Base-by-base conservation (phyloP, 1,140 invertebrate species). In the Aradophagus sp. region DNA sequence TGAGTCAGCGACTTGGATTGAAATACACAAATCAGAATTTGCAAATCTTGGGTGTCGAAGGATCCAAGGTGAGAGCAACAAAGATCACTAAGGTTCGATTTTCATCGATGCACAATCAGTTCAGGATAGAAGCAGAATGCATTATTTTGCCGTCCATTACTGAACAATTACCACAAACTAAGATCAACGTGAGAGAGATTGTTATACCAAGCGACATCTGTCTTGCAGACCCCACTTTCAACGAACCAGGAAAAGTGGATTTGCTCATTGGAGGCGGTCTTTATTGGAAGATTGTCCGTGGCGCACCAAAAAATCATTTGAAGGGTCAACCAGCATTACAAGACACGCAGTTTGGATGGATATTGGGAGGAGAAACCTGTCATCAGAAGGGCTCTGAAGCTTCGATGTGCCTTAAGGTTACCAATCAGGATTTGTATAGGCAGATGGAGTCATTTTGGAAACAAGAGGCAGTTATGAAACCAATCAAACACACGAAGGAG, bases 381-480 rank as follows among this genome's bases (percentile, higher is more conserved):
- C 8, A 13, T 16, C 34, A 23, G 11, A 17, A 19, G 80, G 84
- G 69, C n/a, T n/a, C n/a, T 85, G 78, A 75, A 15, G 47, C 4
- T 77, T 78, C 11, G 84, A 84, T 45, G 53, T 38, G 1, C 12
- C 20, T 15, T 10, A 38, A 38, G 14, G 12, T 38, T 8, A 23
- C 20, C 4, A 23, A 1, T 38, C 8, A 11, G 20, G 8, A 13
- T 11, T 19, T 1, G 2, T 1, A 5, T 2, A 12, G 23, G 7
- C 2, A 50, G 4, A 38, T 38, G n/a, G 52, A 56, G 14, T 15
- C 15, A 14, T 45, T 34, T 7, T 56, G 52, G 42, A 5, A 34
- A 13, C 2, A 12, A 5, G 42, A 34, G 10, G 10, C n/a, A 2
- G 5, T 5, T 34, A 4, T 11, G 23, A 0, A 15, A 23, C 1